Evolutionary conservation across 2,888 invertebrate genomes (phyloP).

Genomic region (Scaptomyza cyrtandrae): DNA sequence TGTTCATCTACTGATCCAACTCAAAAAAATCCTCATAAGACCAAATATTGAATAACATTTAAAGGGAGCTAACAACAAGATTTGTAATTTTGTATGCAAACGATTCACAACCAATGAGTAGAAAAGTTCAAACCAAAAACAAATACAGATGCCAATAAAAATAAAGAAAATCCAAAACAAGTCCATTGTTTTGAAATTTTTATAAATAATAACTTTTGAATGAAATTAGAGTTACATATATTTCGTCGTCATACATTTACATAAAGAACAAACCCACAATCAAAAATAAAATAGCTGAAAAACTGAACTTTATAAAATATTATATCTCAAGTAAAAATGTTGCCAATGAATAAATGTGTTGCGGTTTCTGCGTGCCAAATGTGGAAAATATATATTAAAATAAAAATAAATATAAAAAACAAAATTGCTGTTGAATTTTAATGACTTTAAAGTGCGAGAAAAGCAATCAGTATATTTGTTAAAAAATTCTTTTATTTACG

Average conservation of each 20-base stretch:
- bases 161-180: constrained; percentile 12
- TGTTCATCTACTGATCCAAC: constrained; percentile 8
- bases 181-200: constrained; percentile 10
- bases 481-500: neutral
- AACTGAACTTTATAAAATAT: constrained; percentile 31
- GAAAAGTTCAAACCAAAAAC: constrained; percentile 1
- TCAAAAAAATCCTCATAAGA: constrained; percentile 12
- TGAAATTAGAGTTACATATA: neutral
- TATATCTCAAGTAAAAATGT: constrained; percentile 44
- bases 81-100: constrained; percentile 37
- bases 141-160: constrained; percentile 12
- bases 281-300: constrained; percentile 5
- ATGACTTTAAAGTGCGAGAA: neutral
- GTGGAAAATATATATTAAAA: constrained; percentile 44
- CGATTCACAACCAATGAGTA: constrained; percentile 23
- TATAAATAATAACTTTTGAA: neutral
- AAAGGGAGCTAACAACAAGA: constrained; percentile 46
- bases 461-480: neutral
- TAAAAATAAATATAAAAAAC: constrained; percentile 25
- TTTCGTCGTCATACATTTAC: neutral
- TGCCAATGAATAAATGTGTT: constrained; percentile 70
- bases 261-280: neutral
- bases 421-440: neutral
- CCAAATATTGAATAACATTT: constrained; percentile 7
- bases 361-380: constrained; percentile 65